Conservation (phyloP, 2,797 vertebrate species). For the Jordanella pulchra region DNA sequence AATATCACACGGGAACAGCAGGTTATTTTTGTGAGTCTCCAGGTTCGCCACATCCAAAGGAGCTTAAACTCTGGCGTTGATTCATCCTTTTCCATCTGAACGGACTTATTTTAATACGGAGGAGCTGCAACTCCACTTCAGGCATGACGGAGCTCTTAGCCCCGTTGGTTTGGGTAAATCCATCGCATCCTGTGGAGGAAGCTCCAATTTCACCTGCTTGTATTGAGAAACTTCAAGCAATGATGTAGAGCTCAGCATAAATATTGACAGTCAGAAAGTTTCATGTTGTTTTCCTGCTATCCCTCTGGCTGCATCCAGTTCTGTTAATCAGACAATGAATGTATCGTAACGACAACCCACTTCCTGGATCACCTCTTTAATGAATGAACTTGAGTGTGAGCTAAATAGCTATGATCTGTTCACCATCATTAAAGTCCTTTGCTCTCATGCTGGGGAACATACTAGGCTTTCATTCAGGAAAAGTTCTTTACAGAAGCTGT, state of each 20-base stretch:
- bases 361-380: background rate
- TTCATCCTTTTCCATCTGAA: background rate
- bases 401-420: background rate
- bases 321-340: slow-evolving; percentile 6
- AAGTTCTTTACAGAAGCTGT: background rate
- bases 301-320: background rate
- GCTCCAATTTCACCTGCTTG: background rate
- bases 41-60: background rate
- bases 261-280: no score
- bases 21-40: background rate
- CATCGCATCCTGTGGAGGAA: background rate
- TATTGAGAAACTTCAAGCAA: background rate
- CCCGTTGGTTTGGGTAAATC: background rate
- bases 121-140: no score
- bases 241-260: no score
- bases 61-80: background rate
- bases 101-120: no score
- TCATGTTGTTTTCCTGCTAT: background rate
- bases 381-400: slow-evolving; percentile 6
- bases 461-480: background rate
- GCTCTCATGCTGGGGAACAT: slow-evolving; percentile 1
- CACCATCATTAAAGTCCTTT: slow-evolving; percentile 5
- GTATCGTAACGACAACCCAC: slow-evolving; percentile 18
- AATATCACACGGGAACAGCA: background rate
- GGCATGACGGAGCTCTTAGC: background rate